Evolutionary conservation across 2,113 vertebrate genomes (phyloP).

Genomic region (Callospermophilus lateralis): DNA sequence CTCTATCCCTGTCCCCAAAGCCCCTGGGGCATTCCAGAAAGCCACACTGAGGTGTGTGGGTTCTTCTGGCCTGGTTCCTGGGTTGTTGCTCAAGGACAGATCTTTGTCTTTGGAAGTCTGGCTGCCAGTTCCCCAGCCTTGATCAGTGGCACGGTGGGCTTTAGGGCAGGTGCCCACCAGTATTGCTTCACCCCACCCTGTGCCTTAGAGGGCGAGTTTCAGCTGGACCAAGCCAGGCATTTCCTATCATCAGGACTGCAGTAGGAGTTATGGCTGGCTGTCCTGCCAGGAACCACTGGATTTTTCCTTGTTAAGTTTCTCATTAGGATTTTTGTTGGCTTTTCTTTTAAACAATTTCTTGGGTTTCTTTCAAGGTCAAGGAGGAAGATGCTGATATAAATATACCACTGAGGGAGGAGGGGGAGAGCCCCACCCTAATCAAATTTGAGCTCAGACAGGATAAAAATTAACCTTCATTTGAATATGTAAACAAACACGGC

Average conservation of each 20-base stretch:
- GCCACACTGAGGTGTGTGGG: neutral
- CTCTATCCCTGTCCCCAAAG: rapidly evolving
- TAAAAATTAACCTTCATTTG: constrained; percentile 88
- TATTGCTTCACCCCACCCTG: neutral
- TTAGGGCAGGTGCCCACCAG: neutral
- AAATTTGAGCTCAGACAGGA: constrained; percentile 80
- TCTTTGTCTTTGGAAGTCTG: neutral
- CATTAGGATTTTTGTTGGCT: constrained; percentile 30
- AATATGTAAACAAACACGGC: constrained; percentile 79
- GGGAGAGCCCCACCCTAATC: constrained; percentile 81
- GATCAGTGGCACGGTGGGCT: neutral
- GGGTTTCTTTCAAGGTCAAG: constrained; percentile 82
- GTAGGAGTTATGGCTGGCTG: too few species aligned
- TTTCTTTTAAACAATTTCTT: constrained; percentile 66
- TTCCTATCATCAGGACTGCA: neutral
- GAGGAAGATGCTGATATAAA: constrained; percentile 72
- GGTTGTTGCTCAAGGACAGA: neutral
- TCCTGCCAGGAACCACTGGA: neutral
- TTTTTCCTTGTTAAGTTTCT: neutral
- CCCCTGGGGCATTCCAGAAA: rapidly evolving
- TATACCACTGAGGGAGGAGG: constrained; percentile 43
- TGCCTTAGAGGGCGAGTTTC: neutral
- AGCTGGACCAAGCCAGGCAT: neutral
- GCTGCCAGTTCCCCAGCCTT: neutral
- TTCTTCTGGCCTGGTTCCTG: neutral